Evolutionary conservation across 2,797 vertebrate genomes (phyloP).

Genomic region (Otolemur crassicaudatus): DNA sequence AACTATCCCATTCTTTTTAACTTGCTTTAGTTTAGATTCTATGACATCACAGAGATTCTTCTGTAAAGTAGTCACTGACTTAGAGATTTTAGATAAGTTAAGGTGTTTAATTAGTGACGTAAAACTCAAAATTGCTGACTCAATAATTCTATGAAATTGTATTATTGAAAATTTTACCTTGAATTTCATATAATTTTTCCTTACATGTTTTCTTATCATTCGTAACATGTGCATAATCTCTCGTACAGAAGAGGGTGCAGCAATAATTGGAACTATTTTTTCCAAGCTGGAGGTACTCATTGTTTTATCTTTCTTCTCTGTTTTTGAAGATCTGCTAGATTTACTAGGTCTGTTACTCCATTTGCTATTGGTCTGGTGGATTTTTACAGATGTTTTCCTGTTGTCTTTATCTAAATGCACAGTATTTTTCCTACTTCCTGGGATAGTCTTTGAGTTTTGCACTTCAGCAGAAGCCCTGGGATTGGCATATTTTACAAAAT

Average conservation of each 20-base stretch:
- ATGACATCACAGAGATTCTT: constrained; percentile 91
- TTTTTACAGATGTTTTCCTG: constrained; percentile 80
- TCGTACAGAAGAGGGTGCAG: constrained; percentile 89
- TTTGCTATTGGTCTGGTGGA: constrained; percentile 68
- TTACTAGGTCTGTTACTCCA: constrained; percentile 81
- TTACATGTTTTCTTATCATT: constrained; percentile 91
- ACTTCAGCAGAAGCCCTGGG: constrained; percentile 79
- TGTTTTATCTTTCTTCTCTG: constrained; percentile 83
- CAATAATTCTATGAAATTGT: constrained; percentile 95
- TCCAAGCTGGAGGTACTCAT: constrained; percentile 86
- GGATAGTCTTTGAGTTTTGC: constrained; percentile 73
- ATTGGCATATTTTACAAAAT: constrained; percentile 78
- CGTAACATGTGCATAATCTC: constrained; percentile 95
- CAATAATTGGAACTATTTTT: constrained; percentile 88
- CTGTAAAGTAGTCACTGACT: constrained; percentile 89
- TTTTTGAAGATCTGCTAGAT: constrained; percentile 77
- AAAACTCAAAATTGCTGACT: constrained; percentile 94
- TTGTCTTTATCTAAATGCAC: constrained; percentile 74
- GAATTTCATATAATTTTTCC: constrained; percentile 98
- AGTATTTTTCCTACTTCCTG: constrained; percentile 70
- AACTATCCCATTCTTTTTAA: constrained; percentile 95
- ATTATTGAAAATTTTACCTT: constrained; percentile 94
- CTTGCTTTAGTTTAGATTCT: constrained; percentile 91
- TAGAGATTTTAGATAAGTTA: constrained; percentile 91
- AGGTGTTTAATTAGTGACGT: constrained; percentile 93